Base-by-base conservation (phyloP, 1,140 invertebrate genomes). In the Bilobella aurantiaca region DNA sequence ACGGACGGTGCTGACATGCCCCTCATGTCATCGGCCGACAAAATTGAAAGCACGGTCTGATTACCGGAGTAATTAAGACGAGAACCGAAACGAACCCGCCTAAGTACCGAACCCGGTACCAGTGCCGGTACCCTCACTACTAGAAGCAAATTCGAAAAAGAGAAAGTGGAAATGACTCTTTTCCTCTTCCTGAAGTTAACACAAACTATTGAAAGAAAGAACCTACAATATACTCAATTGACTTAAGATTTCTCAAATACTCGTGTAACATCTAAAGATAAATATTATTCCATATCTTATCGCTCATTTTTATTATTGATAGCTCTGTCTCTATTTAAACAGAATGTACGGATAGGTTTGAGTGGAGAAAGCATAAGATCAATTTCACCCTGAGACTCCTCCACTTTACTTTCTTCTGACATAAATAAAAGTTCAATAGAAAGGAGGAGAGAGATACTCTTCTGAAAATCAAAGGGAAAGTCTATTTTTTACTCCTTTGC, bases 11-110 rank as follows among this genome's bases (percentile, higher is more conserved):
- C 70, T 18, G 65, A 69, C 47, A 65, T 72, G 60, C 64, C 70
- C 42, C 63, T 66, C 49, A 65, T 72, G 67, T 58, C 65, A 12
- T 53, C 49, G 5, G 49, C 49, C 18, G 71, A 72, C 46, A 72
- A 72, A 66, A 72, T 72, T 59, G 71, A 72, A 49, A 72, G 71
- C 60, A 72, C 71, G 47, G 71, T 72, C 64, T 72, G 63, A 68
- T 42, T n/a, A n/a, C n/a, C n/a, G n/a, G n/a, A n/a, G 18, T 18
- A 42, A 8, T 42, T 42, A 8, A 18, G 18, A 42, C 18, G 34
- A 42, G 8, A 42, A 42, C 8, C 18, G 34, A n/a, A n/a, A n/a
- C n/a, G n/a, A n/a, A n/a, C n/a, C n/a, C n/a, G n/a, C n/a, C n/a
- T n/a, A n/a, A n/a, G n/a, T n/a, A n/a, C n/a, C n/a, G n/a, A n/a